Conservation (phyloP, 1,140 invertebrate species). For the Nautilus pompilius region DNA sequence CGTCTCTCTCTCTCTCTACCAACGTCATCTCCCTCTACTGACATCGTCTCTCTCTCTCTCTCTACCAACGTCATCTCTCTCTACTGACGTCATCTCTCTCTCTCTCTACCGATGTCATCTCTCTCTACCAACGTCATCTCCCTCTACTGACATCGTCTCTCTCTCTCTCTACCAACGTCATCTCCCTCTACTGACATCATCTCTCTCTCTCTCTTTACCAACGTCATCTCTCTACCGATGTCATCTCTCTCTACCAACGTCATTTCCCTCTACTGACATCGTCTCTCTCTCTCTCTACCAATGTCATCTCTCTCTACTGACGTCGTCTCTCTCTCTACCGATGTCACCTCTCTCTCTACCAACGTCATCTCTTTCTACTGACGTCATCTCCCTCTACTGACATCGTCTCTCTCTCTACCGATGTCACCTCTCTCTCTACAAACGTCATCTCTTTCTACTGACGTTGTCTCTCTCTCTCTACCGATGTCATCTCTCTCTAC, state of each 20-base stretch:
- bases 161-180: neutral
- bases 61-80: neutral
- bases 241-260: neutral
- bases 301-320: neutral
- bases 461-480: neutral
- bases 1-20: conserved; percentile 14
- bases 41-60: neutral
- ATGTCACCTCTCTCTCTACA: neutral
- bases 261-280: neutral
- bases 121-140: neutral
- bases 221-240: neutral
- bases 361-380: neutral
- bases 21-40: neutral
- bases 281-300: neutral
- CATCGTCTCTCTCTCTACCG: neutral
- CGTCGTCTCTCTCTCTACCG: neutral
- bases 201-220: neutral
- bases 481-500: neutral
- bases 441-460: neutral
- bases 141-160: neutral
- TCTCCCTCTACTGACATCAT: neutral
- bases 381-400: neutral
- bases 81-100: neutral
- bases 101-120: conserved; percentile 10
- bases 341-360: neutral